A percentile compares a stretch with the other conserved stretches of the same genome.
These are phyloP conservation scores for Temnothorax rugatulus DNA, from an alignment of 2,888 invertebrate genomes.

Conservation along the genomic window DNA sequence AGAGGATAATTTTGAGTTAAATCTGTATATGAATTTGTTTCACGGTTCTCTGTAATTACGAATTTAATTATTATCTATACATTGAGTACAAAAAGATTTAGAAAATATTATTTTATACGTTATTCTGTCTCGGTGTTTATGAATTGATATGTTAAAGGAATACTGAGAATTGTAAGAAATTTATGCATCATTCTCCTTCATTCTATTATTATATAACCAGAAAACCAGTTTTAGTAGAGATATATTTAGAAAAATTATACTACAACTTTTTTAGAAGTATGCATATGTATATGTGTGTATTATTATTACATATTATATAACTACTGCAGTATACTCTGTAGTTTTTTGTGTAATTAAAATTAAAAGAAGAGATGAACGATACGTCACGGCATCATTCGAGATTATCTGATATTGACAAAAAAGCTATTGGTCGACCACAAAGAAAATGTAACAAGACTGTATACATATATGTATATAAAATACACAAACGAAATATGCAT, in stretches of 20 bases:
- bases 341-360: neutral
- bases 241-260: neutral
- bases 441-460: neutral
- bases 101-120: neutral
- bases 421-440: neutral
- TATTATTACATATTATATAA: neutral
- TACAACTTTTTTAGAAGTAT: neutral
- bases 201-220: neutral
- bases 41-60: neutral
- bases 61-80: neutral
- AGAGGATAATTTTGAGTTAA: neutral
- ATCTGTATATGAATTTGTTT: neutral
- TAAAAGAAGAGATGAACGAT: neutral
- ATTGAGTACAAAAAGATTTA: neutral
- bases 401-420: neutral
- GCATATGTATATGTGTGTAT: neutral
- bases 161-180: constrained; percentile 5
- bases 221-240: neutral
- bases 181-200: neutral
- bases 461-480: neutral
- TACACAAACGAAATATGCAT: neutral
- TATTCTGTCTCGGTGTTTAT: neutral
- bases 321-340: neutral
- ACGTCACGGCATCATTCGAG: neutral
- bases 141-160: neutral